Base-by-base conservation (phyloP, 2,888 invertebrate species). In the Sceliomorpha sp. region DNA sequence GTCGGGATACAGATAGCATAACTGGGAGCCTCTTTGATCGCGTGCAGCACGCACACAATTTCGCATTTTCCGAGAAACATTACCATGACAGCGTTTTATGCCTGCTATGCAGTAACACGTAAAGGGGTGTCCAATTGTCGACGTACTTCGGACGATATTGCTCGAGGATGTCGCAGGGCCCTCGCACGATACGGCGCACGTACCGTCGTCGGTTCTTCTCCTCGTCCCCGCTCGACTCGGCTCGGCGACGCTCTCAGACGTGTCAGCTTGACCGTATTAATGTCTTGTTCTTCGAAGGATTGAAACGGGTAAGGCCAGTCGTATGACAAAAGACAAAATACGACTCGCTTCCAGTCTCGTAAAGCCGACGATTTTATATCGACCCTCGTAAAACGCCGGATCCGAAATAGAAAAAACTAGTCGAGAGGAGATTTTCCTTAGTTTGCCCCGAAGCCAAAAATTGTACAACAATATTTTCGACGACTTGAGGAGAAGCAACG, bases 21-120 rank as follows among this genome's bases (percentile, higher is more conserved):
- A 62, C 67, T 63, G 55, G 58, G n/a, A 59, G 59, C 56, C 59
- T 60, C 70, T 70, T 14, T 45, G 59, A 63, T 73, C 68, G 73
- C 70, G 73, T 71, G 73, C 68, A 45, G 26, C 72, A 69, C 74
- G 74, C 72, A 74, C 66, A 63, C 71, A 58, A 71, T 73, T 69
- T 60, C 47, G 50, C 67, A 37, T 73, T 73, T 73, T 68, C 68
- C 66, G 58, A 64, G 69, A 70, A 73, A 72, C 66, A 68, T 71
- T 75, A 64, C 60, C 73, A 70, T 66, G 68, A 68, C 70, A 73
- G 68, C 70, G 34, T 70, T 73, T 73, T 67, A 63, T 56, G 39
- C 50, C 50, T 26, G 34, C 62, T 36, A 31, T 63, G 66, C 55
- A 45, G 66, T 62, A 50, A 67, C 67, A 67, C 50, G 60, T 62